A percentile compares a stretch with the other conserved stretches of the same genome.
These are phyloP conservation scores for Marmota flaviventris DNA, from an alignment of 2,113 vertebrate species.

Conservation along the genomic window DNA sequence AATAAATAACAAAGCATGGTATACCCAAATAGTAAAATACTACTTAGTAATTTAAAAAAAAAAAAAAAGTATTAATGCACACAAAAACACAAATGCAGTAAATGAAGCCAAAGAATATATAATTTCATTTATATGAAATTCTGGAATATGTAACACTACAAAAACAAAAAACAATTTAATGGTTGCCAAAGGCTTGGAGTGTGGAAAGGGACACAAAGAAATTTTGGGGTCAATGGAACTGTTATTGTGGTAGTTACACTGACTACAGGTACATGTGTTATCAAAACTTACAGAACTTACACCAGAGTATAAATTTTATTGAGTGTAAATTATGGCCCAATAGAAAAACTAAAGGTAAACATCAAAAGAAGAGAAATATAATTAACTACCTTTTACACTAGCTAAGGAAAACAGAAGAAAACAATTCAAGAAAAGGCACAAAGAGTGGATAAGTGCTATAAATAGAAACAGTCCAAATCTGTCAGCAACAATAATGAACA, in stretches of 20 bases:
- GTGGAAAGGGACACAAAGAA: neutral
- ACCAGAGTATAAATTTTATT: too few relatives aligned
- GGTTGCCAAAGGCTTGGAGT: neutral
- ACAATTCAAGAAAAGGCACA: neutral
- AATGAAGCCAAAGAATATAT: slow-evolving; percentile 12
- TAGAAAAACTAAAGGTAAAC: too few relatives aligned
- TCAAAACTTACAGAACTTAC: too few relatives aligned
- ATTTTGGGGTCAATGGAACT: neutral
- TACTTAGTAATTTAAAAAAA: too few relatives aligned
- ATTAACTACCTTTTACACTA: neutral
- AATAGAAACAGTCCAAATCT: slow-evolving; percentile 13
- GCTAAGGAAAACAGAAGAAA: slow-evolving; percentile 51
- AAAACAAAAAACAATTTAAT: neutral
- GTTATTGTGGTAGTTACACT: neutral
- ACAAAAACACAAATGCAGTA: neutral
- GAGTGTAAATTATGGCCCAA: too few relatives aligned
- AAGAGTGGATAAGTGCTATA: neutral
- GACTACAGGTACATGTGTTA: neutral
- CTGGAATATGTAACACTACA: neutral
- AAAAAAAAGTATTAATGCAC: too few relatives aligned
- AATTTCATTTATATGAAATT: neutral
- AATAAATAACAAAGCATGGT: too few relatives aligned
- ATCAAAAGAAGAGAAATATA: neutral
- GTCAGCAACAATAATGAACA: neutral
- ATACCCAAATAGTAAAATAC: too few relatives aligned